Conservation (phyloP, 2,113 vertebrate genomes). For the Nothobranchius furzeri region DNA sequence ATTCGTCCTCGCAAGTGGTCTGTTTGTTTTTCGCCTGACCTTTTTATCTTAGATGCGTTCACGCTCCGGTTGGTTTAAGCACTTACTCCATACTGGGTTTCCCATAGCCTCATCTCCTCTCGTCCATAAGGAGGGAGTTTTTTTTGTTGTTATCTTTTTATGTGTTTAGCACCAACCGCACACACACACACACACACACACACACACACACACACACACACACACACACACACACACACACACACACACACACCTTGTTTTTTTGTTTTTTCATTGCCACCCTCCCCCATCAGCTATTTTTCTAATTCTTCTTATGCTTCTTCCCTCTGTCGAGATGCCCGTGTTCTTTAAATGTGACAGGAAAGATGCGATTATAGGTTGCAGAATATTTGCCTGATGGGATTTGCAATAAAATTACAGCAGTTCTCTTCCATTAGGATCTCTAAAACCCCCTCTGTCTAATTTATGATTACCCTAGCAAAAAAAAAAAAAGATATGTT, state of each 20-base stretch:
- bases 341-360: constrained; percentile 75
- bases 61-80: constrained; percentile 83
- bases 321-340: constrained; percentile 69
- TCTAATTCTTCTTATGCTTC: constrained; percentile 4
- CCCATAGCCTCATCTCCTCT: constrained; percentile 66
- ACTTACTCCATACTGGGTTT: constrained; percentile 81
- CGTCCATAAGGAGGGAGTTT: constrained; percentile 63
- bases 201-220: too few relatives aligned
- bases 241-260: constrained; percentile 30
- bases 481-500: constrained; percentile 71
- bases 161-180: constrained; percentile 62
- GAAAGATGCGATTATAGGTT: constrained; percentile 77
- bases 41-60: constrained; percentile 85
- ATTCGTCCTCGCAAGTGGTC: constrained; percentile 86
- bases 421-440: constrained; percentile 77
- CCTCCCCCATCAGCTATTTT: constrained; percentile 33
- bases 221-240: too few relatives aligned
- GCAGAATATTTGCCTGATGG: constrained; percentile 78
- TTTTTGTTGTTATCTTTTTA: constrained; percentile 40
- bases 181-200: constrained; percentile 7
- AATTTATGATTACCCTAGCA: constrained; percentile 77
- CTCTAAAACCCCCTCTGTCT: constrained; percentile 66
- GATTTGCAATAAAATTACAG: constrained; percentile 76
- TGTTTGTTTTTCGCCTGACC: constrained; percentile 89
- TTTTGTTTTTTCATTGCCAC: constrained; percentile 15